Base-by-base conservation (phyloP, 2,797 vertebrate species). In the Pangasius djambal region DNA sequence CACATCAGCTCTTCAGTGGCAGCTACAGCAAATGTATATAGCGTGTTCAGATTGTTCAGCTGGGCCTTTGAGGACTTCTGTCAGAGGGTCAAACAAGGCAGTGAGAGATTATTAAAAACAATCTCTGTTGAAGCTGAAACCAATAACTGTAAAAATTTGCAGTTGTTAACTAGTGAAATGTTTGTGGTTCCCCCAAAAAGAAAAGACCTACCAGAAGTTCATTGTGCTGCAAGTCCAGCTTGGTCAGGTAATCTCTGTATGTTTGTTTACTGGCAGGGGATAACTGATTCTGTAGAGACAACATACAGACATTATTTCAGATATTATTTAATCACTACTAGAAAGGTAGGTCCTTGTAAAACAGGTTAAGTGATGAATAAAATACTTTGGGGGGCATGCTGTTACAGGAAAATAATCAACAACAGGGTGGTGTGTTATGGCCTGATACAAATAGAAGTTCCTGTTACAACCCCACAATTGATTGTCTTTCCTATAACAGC, bases 1-100 rank as follows among this genome's bases (percentile, higher is more conserved):
- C 98, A 99, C 96, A 98, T 96, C 91, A 99, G 96, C 94, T 98
- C 98, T 91, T 97, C 97, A 87, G 97, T 98, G 79, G 98, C 97
- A 0, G 97, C 96, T 0, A 91, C 93, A 82, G 99, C 97, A 0
- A 98, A 99, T 75, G 94, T 91, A 0, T 98, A 96, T 0, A 99
- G 96, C 92, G 96, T 95, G 85, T 97, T 97, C 86, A 99, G 95
- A 93, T 93, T 93, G 15, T 94, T 95, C 87, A 99, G 96, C 0
- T 97, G 97, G 0, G 94, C 92, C 91, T 97, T 97, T 13, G 97
- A 98, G 0, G 96, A 93, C 85, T 93, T 97, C 98, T 99, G 92
- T 2, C 81, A 31, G 28, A 31, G 5, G 6, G 25, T 48, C 16
- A 69, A 52, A 78, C 5, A 31, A 57, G 15, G 52, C 16, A 61